A percentile compares a stretch with the other conserved stretches of the same genome.
These are phyloP conservation scores for Oostethus manadensis DNA, from an alignment of 2,113 vertebrate species.

Conservation along the genomic window DNA sequence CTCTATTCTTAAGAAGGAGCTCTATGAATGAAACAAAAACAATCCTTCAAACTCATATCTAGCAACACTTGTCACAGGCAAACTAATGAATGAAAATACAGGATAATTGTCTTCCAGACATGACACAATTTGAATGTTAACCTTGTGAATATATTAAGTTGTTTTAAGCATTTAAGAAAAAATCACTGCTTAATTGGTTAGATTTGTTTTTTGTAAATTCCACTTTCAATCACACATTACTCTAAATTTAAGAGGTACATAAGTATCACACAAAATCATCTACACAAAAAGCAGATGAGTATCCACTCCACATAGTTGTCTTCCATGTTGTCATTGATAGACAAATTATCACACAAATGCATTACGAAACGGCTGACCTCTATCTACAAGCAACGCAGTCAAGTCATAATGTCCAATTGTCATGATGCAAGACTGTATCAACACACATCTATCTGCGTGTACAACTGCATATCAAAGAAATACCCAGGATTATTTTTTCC, in stretches of 20 bases:
- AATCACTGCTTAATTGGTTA: not conserved
- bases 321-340: not conserved
- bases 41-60: not conserved
- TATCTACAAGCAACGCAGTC: conserved; percentile 11
- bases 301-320: no score
- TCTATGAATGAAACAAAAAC: conserved; percentile 15
- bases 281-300: no score
- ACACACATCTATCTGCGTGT: conserved; percentile 2
- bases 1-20: conserved; percentile 13
- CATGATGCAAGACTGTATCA: conserved; percentile 5
- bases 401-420: conserved; percentile 26
- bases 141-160: not conserved
- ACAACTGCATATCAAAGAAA: conserved; percentile 12
- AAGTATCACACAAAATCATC: no score
- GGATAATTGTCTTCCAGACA: no score
- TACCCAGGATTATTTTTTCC: conserved; percentile 7
- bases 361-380: not conserved
- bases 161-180: not conserved
- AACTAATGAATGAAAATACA: no score
- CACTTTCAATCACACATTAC: not conserved
- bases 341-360: not conserved
- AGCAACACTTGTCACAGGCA: not conserved
- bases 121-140: no score
- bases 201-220: not conserved
- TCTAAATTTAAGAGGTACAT: no score